Evolutionary conservation across 2,888 invertebrate genomes (phyloP).

Genomic region (Brenthis hecate): DNA sequence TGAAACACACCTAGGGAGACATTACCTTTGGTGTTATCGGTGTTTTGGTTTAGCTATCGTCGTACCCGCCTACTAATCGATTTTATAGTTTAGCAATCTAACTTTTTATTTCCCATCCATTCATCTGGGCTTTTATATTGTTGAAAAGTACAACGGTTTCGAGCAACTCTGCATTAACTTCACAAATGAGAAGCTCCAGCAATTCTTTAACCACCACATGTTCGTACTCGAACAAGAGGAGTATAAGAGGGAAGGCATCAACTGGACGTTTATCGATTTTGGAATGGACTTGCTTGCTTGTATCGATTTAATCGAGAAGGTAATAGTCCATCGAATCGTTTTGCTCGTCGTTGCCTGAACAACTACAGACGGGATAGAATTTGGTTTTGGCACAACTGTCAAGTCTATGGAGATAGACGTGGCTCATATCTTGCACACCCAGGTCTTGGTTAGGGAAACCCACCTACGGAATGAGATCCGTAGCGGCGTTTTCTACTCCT

Average conservation of each 20-base stretch:
- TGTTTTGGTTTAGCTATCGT: slow-evolving; percentile 47
- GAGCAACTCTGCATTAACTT: slow-evolving; percentile 99
- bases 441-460: slow-evolving; percentile 52
- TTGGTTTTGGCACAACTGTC: slow-evolving; percentile 43
- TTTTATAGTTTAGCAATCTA: slow-evolving; percentile 49
- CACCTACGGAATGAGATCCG: slow-evolving; percentile 75
- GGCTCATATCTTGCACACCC: slow-evolving; percentile 42
- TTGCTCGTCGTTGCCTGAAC: slow-evolving; percentile 47
- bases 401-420: slow-evolving; percentile 49
- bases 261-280: slow-evolving; percentile 98
- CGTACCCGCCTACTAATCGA: slow-evolving; percentile 57
- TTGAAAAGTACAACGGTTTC: slow-evolving; percentile 94
- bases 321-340: slow-evolving; percentile 73
- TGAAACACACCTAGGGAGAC: slow-evolving; percentile 56
- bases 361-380: slow-evolving; percentile 47
- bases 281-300: slow-evolving; percentile 98
- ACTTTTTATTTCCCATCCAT: slow-evolving; percentile 54
- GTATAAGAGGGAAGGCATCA: slow-evolving; percentile 96
- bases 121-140: slow-evolving; percentile 61
- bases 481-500: slow-evolving; percentile 53
- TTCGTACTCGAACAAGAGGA: slow-evolving; percentile 98
- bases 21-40: slow-evolving; percentile 46
- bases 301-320: slow-evolving; percentile 97
- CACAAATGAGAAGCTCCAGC: slow-evolving; percentile 98
- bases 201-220: slow-evolving; percentile 99